phyloP scores from a whole-genome alignment of 2,797 vertebrate genomes.

The Picus viridis region DNA sequence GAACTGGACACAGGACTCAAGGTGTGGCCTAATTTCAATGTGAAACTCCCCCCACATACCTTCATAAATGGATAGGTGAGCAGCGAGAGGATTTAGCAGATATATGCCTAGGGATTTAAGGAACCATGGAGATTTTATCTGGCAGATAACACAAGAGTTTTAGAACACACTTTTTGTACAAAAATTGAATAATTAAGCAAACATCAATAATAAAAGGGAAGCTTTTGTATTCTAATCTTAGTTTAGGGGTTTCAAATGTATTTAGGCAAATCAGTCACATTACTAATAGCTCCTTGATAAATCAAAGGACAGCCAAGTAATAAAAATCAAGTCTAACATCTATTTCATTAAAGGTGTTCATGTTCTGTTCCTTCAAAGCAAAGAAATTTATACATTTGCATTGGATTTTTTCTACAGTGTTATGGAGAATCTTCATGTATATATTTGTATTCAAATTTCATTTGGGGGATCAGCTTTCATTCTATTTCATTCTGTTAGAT shows the following conservation, averaged over 20 bases:
- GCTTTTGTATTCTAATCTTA: background rate
- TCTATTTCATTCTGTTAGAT: background rate
- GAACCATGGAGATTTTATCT: background rate
- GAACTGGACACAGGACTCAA: too few relatives aligned
- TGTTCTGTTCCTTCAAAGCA: background rate
- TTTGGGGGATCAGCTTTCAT: background rate
- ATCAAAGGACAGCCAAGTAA: background rate
- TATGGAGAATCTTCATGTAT: background rate
- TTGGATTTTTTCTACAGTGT: background rate
- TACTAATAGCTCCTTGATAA: background rate
- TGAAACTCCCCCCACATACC: background rate
- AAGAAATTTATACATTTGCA: background rate
- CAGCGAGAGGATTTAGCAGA: background rate
- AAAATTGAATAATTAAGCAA: background rate
- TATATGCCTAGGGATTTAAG: background rate
- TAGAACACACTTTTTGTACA: background rate
- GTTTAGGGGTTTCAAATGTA: background rate
- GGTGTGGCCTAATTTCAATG: background rate
- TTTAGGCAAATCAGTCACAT: background rate
- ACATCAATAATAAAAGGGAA: background rate
- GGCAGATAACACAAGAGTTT: background rate
- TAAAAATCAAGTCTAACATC: background rate
- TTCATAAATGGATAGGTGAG: background rate
- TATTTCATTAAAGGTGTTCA: background rate
- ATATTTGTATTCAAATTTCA: background rate